Conservation (phyloP, 2,113 vertebrate species). For the Bubalus kerabau region DNA sequence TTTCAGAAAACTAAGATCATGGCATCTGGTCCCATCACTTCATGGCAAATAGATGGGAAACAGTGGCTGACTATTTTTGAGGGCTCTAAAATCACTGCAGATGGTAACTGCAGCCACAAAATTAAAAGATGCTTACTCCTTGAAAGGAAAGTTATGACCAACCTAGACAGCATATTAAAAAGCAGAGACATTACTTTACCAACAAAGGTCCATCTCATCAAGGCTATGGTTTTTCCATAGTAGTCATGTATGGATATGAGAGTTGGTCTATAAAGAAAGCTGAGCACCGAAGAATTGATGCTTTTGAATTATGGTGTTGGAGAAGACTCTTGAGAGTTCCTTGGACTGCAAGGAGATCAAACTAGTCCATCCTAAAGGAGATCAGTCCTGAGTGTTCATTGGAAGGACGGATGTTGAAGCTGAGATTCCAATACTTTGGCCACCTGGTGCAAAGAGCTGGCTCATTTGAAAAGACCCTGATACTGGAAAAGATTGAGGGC, state of each 20-base stretch:
- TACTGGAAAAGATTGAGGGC: background rate
- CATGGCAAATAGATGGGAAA: background rate
- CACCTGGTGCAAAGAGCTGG: background rate
- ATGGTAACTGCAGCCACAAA: rapidly evolving
- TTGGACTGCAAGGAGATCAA: background rate
- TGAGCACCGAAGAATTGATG: rapidly evolving
- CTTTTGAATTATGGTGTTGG: background rate
- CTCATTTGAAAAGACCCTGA: background rate
- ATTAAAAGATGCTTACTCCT: background rate
- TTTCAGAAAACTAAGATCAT: background rate
- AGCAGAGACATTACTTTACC: background rate
- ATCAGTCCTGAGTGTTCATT: background rate
- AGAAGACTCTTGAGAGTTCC: background rate
- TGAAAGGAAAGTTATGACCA: background rate
- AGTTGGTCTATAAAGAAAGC: background rate
- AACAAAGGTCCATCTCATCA: rapidly evolving
- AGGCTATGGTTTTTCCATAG: background rate
- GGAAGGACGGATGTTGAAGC: background rate
- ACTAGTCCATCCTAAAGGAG: background rate
- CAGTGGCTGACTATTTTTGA: background rate
- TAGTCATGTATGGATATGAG: background rate
- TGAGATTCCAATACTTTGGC: background rate
- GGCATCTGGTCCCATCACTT: background rate
- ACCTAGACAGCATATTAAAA: background rate
- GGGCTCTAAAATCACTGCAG: background rate